Evolutionary conservation across 2,113 vertebrate species (phyloP).

Genomic region (Epinephelus cyanopodus): DNA sequence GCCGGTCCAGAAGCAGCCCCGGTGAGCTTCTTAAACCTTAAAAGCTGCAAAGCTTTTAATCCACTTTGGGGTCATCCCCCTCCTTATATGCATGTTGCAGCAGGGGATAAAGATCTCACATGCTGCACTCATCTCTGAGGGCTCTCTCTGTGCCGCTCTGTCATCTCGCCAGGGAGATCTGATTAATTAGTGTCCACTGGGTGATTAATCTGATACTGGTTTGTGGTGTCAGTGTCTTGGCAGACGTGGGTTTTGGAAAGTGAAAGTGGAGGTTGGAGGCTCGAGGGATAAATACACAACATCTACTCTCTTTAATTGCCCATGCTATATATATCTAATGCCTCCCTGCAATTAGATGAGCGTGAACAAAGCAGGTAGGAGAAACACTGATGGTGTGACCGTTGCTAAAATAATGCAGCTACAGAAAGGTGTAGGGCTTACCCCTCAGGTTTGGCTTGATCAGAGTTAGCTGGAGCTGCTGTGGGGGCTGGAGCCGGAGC

Average conservation of each 20-base stretch:
- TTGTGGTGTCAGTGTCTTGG: constrained; percentile 34
- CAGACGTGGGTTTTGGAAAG: constrained; percentile 28
- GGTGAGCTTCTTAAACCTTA: constrained; percentile 73
- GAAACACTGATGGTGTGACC: neutral
- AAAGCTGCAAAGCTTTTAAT: constrained; percentile 83
- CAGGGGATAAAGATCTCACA: constrained; percentile 58
- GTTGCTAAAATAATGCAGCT: neutral
- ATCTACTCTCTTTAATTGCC: constrained; percentile 26
- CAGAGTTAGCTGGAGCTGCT: constrained; percentile 37
- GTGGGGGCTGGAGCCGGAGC: neutral
- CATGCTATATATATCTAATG: neutral
- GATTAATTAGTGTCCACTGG: constrained; percentile 63
- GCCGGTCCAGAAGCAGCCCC: constrained; percentile 50
- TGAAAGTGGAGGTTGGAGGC: neutral
- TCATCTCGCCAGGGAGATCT: constrained; percentile 45
- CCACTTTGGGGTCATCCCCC: constrained; percentile 70
- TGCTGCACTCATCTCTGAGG: constrained; percentile 44
- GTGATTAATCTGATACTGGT: constrained; percentile 70
- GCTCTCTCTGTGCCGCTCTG: constrained; percentile 1
- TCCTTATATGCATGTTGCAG: constrained; percentile 70
- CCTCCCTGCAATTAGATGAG: neutral
- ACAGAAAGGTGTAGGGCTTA: constrained; percentile 41
- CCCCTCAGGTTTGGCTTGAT: constrained; percentile 57
- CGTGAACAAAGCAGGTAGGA: neutral
- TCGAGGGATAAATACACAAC: constrained; percentile 4